Evolutionary conservation across 2,113 vertebrate genomes (phyloP).

Genomic region (Setophaga petechia): DNA sequence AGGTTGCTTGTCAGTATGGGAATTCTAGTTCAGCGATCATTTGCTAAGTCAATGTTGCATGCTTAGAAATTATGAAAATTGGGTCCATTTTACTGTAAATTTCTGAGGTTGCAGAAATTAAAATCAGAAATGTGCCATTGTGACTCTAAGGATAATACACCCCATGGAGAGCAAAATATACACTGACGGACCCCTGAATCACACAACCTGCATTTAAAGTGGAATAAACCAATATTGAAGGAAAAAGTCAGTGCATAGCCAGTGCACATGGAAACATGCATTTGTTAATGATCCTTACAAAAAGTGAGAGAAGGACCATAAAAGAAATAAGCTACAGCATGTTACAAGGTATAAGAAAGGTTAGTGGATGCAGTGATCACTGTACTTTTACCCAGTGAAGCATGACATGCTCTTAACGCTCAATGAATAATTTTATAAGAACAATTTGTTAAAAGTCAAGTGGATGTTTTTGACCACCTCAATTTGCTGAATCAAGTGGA

Average conservation of each 20-base stretch:
- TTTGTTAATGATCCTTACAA: neutral
- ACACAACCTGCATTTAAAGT: neutral
- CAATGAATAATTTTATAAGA: neutral
- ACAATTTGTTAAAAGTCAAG: neutral
- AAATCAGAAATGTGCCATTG: neutral
- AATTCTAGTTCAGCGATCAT: neutral
- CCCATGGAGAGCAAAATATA: neutral
- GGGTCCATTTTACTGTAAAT: neutral
- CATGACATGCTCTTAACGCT: accelerated
- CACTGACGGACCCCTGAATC: neutral
- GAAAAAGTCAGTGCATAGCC: neutral
- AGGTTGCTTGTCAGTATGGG: neutral
- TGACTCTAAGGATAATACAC: neutral
- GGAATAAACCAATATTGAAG: neutral
- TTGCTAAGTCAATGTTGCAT: slow-evolving; percentile 1
- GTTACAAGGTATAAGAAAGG: neutral
- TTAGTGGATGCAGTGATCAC: neutral
- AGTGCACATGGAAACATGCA: neutral
- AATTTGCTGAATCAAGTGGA: neutral
- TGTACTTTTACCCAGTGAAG: neutral
- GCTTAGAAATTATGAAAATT: slow-evolving; percentile 3
- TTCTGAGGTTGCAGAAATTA: neutral
- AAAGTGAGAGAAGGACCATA: neutral
- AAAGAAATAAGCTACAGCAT: neutral
- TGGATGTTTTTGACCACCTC: neutral